These are phyloP conservation scores for Crenichthys baileyi DNA, from an alignment of 2,797 vertebrate genomes.

Conservation along the genomic window DNA sequence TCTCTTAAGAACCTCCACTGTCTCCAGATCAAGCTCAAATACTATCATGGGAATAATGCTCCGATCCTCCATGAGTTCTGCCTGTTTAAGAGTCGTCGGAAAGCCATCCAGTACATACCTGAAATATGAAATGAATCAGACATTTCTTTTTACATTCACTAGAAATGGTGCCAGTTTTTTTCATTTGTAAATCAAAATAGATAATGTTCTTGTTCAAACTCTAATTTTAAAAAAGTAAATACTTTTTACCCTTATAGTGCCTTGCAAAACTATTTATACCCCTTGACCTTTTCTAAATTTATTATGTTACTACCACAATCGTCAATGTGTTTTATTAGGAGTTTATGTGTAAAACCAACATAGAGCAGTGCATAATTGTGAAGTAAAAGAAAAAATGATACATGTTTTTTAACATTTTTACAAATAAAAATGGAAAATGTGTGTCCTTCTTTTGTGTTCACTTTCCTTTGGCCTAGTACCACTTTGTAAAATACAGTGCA, in stretches of 20 bases:
- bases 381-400: background rate
- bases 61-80: slow-evolving; percentile 82
- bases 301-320: background rate
- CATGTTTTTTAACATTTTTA: background rate
- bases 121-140: slow-evolving; percentile 24
- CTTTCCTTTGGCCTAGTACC: background rate
- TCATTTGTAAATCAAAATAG: background rate
- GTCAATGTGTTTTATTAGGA: background rate
- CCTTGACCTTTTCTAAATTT: background rate
- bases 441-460: background rate
- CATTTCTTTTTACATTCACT: background rate
- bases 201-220: background rate
- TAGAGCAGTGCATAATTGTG: background rate
- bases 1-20: slow-evolving; percentile 88
- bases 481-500: background rate
- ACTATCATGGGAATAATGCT: slow-evolving; percentile 89
- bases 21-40: slow-evolving; percentile 87
- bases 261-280: background rate
- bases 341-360: background rate
- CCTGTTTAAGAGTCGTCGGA: slow-evolving; percentile 87
- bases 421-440: background rate
- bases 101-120: slow-evolving; percentile 94
- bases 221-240: background rate
- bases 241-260: background rate
- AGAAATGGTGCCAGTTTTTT: background rate